Conservation (phyloP, 2,113 vertebrate species). For the Vireo altiloquus region DNA sequence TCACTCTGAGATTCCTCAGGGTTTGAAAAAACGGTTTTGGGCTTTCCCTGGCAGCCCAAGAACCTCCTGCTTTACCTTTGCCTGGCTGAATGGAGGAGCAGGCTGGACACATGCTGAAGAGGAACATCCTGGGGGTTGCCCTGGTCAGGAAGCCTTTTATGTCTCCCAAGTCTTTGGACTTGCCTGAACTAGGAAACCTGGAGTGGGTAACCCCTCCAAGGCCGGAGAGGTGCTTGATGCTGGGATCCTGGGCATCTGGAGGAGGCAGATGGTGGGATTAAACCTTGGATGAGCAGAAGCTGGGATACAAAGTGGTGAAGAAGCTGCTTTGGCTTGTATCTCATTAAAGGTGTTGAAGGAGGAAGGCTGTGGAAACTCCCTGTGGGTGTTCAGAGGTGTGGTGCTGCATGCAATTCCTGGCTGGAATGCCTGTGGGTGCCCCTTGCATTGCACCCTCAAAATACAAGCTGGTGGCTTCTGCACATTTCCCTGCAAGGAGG, state of each 20-base stretch:
- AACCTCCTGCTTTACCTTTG: not conserved
- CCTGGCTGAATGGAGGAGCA: not conserved
- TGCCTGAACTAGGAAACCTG: not conserved
- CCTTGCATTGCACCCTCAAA: not conserved
- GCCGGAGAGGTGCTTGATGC: not conserved
- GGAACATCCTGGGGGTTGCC: not conserved
- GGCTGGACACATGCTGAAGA: not conserved
- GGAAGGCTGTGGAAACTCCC: not conserved
- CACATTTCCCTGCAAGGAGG: not conserved
- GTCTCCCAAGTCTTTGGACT: not conserved
- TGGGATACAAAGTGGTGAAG: not conserved
- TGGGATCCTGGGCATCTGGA: not conserved
- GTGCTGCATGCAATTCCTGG: not conserved
- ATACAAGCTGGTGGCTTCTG: not conserved
- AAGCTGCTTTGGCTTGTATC: not conserved
- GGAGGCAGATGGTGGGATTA: not conserved
- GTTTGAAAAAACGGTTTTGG: not conserved
- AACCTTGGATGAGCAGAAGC: not conserved
- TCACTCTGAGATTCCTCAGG: not conserved
- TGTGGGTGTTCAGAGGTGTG: rapidly evolving
- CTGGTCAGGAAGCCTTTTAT: not conserved
- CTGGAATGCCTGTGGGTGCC: not conserved
- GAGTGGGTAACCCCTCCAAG: not conserved
- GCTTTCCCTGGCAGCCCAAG: not conserved
- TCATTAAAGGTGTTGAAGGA: not conserved